A percentile compares a stretch with the other conserved stretches of the same genome.
Evolutionary conservation across 2,888 invertebrate species (phyloP).

Genomic region (Drosophila putrida): DNA sequence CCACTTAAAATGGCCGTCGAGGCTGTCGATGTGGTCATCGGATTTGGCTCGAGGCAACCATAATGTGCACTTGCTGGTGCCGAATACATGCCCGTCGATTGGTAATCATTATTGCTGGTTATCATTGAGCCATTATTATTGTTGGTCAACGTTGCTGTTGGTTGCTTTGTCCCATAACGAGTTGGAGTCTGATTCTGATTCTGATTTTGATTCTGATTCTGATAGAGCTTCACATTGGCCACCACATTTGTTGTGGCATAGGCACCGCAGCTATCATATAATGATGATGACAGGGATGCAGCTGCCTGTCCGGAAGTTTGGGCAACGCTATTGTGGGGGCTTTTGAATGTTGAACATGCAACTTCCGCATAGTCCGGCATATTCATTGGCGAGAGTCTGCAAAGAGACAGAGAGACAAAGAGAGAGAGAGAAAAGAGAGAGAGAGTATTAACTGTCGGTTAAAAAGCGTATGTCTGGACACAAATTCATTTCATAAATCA

Average conservation of each 20-base stretch:
- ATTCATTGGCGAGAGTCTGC: slow-evolving; percentile 85
- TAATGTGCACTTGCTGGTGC: slow-evolving; percentile 85
- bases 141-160: slow-evolving; percentile 39
- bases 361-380: slow-evolving; percentile 86
- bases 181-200: background rate
- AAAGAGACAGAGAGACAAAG: slow-evolving; percentile 6
- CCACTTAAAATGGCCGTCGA: slow-evolving; percentile 71
- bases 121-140: slow-evolving; percentile 57
- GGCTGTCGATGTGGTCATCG: slow-evolving; percentile 83
- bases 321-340: slow-evolving; percentile 70
- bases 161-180: slow-evolving; percentile 80
- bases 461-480: slow-evolving; percentile 64
- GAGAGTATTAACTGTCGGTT: slow-evolving; percentile 42
- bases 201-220: slow-evolving; percentile 61
- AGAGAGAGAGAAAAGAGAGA: background rate
- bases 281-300: slow-evolving; percentile 53
- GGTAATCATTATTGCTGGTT: slow-evolving; percentile 75
- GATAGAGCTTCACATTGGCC: slow-evolving; percentile 85
- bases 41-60: slow-evolving; percentile 74
- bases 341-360: slow-evolving; percentile 86
- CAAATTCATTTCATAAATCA: slow-evolving; percentile 72
- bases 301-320: slow-evolving; percentile 56
- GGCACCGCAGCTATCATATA: slow-evolving; percentile 85
- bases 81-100: slow-evolving; percentile 84
- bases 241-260: slow-evolving; percentile 86